A percentile compares a stretch with the other conserved stretches of the same genome.
phyloP scores from a whole-genome alignment of 2,797 vertebrate species.

The Oreortyx pictus region DNA sequence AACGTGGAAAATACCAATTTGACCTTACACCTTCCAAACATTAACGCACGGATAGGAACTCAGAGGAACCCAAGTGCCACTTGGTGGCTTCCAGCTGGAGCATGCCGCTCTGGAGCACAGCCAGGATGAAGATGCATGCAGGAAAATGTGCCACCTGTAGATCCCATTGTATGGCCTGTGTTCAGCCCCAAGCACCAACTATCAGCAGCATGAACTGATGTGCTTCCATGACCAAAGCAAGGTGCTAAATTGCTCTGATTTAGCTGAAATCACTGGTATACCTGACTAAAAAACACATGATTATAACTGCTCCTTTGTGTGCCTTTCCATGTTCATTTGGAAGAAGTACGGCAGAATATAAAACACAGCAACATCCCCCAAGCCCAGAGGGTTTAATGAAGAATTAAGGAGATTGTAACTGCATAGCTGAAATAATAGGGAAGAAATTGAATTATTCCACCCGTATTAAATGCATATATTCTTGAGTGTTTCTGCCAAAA shows the following conservation, averaged over 20 bases:
- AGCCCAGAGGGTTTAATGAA: conserved; percentile 77
- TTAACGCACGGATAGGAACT: rapidly evolving
- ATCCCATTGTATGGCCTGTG: neutral
- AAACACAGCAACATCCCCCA: conserved; percentile 56
- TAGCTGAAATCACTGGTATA: conserved; percentile 29
- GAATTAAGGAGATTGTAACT: conserved; percentile 74
- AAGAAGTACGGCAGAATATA: conserved; percentile 56
- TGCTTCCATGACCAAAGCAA: neutral
- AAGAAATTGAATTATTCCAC: conserved; percentile 78
- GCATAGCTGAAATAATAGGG: conserved; percentile 74
- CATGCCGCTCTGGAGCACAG: neutral
- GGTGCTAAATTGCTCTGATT: conserved; percentile 44
- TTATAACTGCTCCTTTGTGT: conserved; percentile 66
- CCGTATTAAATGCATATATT: conserved; percentile 77
- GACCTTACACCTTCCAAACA: neutral
- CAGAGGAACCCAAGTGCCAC: neutral
- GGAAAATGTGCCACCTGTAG: neutral
- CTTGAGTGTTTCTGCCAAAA: conserved; percentile 69
- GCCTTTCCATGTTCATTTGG: conserved; percentile 55
- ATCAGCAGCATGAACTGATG: neutral
- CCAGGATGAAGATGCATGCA: neutral
- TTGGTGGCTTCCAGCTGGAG: neutral
- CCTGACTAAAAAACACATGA: conserved; percentile 47
- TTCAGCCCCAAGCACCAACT: neutral
- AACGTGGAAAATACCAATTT: neutral